A percentile compares a stretch with the other conserved stretches of the same genome.
Conservation (phyloP, 2,797 vertebrate genomes). For the Phoebastria nigripes region DNA sequence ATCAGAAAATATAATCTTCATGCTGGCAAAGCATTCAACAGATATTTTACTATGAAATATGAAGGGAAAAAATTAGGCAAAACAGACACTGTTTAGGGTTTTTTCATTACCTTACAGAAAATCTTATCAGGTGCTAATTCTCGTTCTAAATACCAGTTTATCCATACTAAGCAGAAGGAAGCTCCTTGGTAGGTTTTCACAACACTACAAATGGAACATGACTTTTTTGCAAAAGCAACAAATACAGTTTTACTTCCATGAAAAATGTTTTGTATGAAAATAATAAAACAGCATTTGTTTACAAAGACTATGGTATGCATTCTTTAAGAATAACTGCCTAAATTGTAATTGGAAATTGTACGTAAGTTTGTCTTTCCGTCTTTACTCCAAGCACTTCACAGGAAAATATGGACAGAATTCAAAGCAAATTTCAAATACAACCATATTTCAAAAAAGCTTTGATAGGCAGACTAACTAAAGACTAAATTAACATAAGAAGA, state of each 20-base stretch:
- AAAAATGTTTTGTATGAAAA: background rate
- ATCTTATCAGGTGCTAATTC: background rate
- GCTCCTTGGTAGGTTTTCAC: background rate
- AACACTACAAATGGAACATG: background rate
- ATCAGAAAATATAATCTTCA: constrained; percentile 28
- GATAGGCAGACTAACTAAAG: background rate
- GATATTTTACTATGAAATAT: constrained; percentile 5
- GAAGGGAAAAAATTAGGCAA: background rate
- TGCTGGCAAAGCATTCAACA: constrained; percentile 13
- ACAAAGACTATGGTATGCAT: background rate
- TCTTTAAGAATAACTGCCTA: background rate
- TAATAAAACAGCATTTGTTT: background rate
- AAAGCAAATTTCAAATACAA: background rate
- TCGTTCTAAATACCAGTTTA: background rate
- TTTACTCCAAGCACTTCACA: background rate
- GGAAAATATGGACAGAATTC: background rate
- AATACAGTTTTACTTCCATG: background rate
- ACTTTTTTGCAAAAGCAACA: background rate
- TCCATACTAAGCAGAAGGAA: background rate
- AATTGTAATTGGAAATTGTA: background rate
- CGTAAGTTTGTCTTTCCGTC: background rate
- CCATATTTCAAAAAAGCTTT: background rate
- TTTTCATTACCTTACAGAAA: background rate
- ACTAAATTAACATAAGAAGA: background rate
- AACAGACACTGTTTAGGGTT: background rate